A percentile compares a stretch with the other conserved stretches of the same genome.
phyloP scores from a whole-genome alignment of 1,140 invertebrate species.

The Euglossa dilemma region DNA sequence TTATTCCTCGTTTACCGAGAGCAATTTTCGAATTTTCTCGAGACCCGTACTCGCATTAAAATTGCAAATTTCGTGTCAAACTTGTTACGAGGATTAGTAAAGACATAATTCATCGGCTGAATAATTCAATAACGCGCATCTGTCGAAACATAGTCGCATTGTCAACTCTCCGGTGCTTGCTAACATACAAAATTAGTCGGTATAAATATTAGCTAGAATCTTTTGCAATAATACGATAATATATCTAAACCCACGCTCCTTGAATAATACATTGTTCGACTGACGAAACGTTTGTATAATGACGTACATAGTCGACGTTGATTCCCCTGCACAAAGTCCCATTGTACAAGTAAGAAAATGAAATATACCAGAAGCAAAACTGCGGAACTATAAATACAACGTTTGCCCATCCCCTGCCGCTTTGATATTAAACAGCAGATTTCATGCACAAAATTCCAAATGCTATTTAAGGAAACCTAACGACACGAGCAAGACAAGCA shows the following conservation, averaged over 20 bases:
- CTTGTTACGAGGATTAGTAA: no score
- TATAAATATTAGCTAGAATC: not conserved
- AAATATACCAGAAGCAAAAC: not conserved
- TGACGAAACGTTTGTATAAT: not conserved
- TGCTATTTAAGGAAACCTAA: not conserved
- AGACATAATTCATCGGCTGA: no score
- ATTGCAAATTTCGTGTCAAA: no score
- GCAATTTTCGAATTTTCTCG: no score
- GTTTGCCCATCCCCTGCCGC: not conserved
- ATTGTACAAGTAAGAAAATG: not conserved
- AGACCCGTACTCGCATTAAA: no score
- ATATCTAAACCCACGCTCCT: not conserved
- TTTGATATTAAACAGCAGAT: not conserved
- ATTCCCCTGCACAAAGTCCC: not conserved
- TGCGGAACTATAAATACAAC: not conserved
- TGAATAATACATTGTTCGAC: slow-evolving; percentile 3
- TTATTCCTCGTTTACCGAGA: no score
- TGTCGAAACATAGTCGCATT: no score
- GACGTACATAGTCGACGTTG: not conserved
- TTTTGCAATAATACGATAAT: not conserved
- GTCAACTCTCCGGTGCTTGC: not conserved
- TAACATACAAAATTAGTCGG: not conserved
- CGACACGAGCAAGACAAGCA: not conserved
- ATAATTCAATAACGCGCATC: no score
- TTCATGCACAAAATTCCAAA: not conserved